Percentiles rank a stretch among this genome's conserved stretches.
Conservation (phyloP, 2,797 vertebrate species). For the Tamandua tetradactyla region DNA sequence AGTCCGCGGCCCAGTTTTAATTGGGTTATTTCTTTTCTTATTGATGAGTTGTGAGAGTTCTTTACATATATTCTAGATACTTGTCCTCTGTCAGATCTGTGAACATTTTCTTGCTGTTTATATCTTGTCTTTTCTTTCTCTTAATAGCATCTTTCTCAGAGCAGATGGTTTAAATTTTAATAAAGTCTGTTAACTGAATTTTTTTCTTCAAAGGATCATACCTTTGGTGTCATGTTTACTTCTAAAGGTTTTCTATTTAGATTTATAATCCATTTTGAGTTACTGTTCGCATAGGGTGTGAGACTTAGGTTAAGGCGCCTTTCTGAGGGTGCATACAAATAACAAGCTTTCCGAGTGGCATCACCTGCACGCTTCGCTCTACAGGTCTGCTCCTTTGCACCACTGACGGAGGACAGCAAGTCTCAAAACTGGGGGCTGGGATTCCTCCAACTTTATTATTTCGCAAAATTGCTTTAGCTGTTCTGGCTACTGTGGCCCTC, state of each 20-base stretch:
- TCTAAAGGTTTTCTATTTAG: background rate
- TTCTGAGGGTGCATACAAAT: no score
- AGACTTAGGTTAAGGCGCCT: background rate
- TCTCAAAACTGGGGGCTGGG: background rate
- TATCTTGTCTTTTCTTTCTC: background rate
- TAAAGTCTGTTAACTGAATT: fast-evolving
- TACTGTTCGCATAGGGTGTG: no score
- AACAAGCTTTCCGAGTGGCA: no score
- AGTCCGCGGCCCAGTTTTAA: background rate
- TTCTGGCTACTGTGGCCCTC: background rate
- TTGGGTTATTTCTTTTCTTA: background rate
- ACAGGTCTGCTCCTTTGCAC: background rate
- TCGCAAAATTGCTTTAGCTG: background rate
- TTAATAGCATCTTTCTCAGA: background rate
- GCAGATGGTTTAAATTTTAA: background rate
- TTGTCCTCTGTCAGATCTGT: background rate
- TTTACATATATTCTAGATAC: fast-evolving
- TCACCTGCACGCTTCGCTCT: background rate
- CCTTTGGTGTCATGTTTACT: background rate
- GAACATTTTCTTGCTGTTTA: background rate
- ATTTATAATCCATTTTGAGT: background rate
- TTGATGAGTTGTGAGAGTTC: background rate
- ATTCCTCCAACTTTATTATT: background rate
- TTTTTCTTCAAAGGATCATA: fast-evolving
- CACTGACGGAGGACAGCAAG: fast-evolving